Conservation (phyloP, 1,140 invertebrate genomes). For the Macrocentrus cingulum region DNA sequence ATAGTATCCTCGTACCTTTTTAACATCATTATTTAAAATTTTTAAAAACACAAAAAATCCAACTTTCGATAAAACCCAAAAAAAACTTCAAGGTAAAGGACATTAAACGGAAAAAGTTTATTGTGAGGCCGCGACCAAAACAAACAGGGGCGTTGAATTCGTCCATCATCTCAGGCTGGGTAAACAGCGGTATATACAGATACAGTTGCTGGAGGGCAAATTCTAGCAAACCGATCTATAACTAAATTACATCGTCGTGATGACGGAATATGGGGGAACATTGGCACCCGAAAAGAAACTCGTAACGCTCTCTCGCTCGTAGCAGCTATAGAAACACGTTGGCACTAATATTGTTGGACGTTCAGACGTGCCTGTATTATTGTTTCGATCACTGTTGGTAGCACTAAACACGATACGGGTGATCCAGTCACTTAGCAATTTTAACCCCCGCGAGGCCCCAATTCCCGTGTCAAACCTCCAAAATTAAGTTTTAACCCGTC, state of each 20-base stretch:
- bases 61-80: no score
- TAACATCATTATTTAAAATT: no score
- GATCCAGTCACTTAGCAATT: conserved; percentile 15
- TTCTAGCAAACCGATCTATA: conserved; percentile 58
- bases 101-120: conserved; percentile 6
- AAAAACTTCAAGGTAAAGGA: conserved; percentile 1
- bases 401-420: conserved; percentile 3
- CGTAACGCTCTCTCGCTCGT: not conserved
- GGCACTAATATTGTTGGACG: conserved; percentile 43
- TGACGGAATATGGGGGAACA: not conserved
- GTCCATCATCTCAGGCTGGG: conserved; percentile 47
- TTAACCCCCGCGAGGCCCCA: no score
- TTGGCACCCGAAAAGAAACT: conserved; percentile 11
- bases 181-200: conserved; percentile 40
- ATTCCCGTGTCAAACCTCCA: no score
- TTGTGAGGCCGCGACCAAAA: conserved; percentile 34
- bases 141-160: conserved; percentile 46
- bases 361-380: conserved; percentile 16
- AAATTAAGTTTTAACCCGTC: no score
- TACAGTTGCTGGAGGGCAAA: conserved; percentile 31
- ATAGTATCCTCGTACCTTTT: no score
- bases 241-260: conserved; percentile 54
- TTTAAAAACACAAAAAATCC: no score
- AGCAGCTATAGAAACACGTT: conserved; percentile 58
- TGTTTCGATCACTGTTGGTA: conserved; percentile 10